Conservation (phyloP, 2,888 invertebrate genomes). For the Apeira syringaria region DNA sequence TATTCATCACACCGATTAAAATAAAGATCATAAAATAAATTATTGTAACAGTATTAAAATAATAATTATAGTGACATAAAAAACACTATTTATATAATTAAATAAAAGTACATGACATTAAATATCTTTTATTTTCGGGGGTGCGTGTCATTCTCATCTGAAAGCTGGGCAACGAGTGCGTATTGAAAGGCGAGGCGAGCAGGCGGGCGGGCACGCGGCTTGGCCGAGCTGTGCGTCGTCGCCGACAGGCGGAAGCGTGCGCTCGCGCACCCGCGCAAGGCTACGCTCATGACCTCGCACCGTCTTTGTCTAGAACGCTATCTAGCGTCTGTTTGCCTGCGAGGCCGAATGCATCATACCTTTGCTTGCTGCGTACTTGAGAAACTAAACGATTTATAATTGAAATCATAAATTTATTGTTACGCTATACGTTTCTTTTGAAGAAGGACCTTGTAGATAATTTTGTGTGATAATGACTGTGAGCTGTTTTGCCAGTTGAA, state of each 20-base stretch:
- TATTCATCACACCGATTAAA: background rate
- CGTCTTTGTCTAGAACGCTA: constrained; percentile 82
- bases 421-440: constrained; percentile 48
- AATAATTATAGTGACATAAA: too few species aligned
- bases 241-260: constrained; percentile 77
- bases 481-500: constrained; percentile 39
- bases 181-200: too few species aligned
- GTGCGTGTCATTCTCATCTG: constrained; percentile 44
- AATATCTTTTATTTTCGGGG: too few species aligned
- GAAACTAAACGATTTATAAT: constrained; percentile 62
- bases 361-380: constrained; percentile 62
- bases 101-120: too few species aligned
- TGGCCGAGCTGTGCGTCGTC: constrained; percentile 33
- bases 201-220: too few species aligned
- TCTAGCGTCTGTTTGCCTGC: constrained; percentile 79
- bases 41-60: too few species aligned
- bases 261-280: constrained; percentile 79
- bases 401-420: constrained; percentile 60
- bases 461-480: constrained; percentile 48
- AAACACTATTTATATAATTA: too few species aligned
- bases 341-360: constrained; percentile 82
- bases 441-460: constrained; percentile 57
- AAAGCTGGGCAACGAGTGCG: constrained; percentile 49
- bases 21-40: background rate
- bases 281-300: constrained; percentile 82